Evolutionary conservation across 2,888 invertebrate species (phyloP), one percentile per base, ranked within the genome.

Genomic region (Papilio elwesi): DNA sequence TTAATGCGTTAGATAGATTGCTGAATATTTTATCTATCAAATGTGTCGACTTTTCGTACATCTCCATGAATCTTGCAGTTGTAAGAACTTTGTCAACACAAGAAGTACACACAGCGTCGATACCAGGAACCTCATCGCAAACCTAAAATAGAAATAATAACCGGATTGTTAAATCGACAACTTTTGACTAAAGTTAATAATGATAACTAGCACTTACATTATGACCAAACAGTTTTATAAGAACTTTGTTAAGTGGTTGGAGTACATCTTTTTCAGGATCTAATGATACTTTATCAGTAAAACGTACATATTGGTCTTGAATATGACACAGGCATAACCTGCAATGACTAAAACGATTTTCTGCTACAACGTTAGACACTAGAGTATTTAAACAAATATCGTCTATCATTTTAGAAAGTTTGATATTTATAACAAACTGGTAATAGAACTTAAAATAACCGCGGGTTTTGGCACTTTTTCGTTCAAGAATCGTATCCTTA

Each of bases 301-400:
- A 87, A 55, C 83, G 83, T n/a, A 90, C 87, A 62, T 86, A 91
- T 16, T 82, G 78, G 47, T 85, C 82, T 65, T 82, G 76, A 53
- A 91, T 85, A 70, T 75, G 76, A 70, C 84, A 83, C 63, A 92
- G 77, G 78, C 93, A 93, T 89, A 93, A 89, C 88, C 92, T 91
- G 78, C 93, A 93, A 84, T 92, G 85, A 69, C 86, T 90, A 73
- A 82, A 88, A 48, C 79, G 82, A 63, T 89, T 89, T 76, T 86
- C 85, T 62, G 81, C 87, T 8, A 92, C 74, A 52, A 93, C 81
- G 78, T 90, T 89, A 0, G 85, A 85, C n/a, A 93, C 79, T 12
- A 93, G 79, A 48, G 78, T 75, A 77, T 80, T 87, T 38, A 90
- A 76, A 77, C 89, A 84, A 0, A 79, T 74, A 68, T 83, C 81